phyloP scores from a whole-genome alignment of 2,113 vertebrate species.

The Oceanites oceanicus region DNA sequence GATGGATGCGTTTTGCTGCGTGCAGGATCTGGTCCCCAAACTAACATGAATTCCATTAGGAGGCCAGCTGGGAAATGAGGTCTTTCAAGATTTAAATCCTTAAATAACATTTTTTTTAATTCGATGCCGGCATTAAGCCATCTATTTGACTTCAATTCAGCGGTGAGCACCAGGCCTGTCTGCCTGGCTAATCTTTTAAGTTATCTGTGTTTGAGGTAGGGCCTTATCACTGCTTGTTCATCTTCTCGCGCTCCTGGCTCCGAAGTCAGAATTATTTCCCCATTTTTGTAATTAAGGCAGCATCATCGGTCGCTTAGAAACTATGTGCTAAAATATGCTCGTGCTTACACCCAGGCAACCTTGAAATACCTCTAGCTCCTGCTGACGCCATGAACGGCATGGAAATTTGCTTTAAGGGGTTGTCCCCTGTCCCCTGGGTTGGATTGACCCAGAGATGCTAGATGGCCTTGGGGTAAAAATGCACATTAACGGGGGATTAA shows the following conservation, averaged over 20 bases:
- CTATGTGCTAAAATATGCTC: neutral
- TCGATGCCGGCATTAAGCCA: conserved; percentile 30
- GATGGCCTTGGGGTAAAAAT: neutral
- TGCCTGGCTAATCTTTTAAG: conserved; percentile 54
- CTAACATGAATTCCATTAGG: conserved; percentile 33
- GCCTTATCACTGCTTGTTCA: conserved; percentile 33
- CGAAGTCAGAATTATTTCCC: neutral
- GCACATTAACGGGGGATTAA: neutral
- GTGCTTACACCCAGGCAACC: neutral
- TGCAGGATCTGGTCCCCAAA: conserved; percentile 12
- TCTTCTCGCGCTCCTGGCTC: conserved; percentile 21
- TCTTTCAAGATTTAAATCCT: conserved; percentile 50
- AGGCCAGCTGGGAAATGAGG: conserved; percentile 24
- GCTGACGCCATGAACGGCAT: accelerated
- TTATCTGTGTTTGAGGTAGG: conserved; percentile 59
- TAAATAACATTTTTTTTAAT: neutral
- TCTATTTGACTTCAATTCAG: conserved; percentile 32
- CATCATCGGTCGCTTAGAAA: conserved; percentile 37
- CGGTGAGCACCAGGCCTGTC: neutral
- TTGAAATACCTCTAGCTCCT: neutral
- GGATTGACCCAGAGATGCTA: neutral
- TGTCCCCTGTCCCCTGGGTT: neutral
- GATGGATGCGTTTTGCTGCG: conserved; percentile 37
- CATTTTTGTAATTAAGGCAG: conserved; percentile 6
- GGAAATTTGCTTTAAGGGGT: neutral